Evolutionary conservation across 1,140 invertebrate species (phyloP).

Genomic region (Apis laboriosa): DNA sequence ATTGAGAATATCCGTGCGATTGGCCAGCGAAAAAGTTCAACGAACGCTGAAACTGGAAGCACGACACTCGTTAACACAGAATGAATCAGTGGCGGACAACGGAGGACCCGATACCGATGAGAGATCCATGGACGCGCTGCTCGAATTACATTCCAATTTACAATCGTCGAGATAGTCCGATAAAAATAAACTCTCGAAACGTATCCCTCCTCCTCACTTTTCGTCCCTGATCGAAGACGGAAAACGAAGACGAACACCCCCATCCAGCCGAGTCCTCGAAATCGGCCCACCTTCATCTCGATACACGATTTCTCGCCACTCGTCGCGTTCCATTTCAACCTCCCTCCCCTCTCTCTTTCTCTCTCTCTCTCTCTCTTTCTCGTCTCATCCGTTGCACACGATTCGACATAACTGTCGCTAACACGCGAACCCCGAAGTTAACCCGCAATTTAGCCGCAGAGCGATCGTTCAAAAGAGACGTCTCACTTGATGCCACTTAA

Average conservation of each 20-base stretch:
- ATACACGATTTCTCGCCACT: conserved; percentile 16
- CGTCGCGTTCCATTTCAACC: background rate
- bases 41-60: conserved; percentile 37
- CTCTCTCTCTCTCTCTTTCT: background rate
- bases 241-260: conserved; percentile 40
- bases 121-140: conserved; percentile 54
- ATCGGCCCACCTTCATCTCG: background rate
- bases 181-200: conserved; percentile 65
- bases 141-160: conserved; percentile 72
- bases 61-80: conserved; percentile 24
- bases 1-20: conserved; percentile 39
- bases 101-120: conserved; percentile 34
- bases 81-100: conserved; percentile 46
- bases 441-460: conserved; percentile 70
- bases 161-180: conserved; percentile 66
- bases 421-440: conserved; percentile 73
- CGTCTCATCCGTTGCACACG: conserved; percentile 47
- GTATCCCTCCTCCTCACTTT: conserved; percentile 22
- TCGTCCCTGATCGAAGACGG: conserved; percentile 36
- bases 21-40: conserved; percentile 35
- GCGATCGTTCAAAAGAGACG: conserved; percentile 66
- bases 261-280: conserved; percentile 29
- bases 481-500: conserved; percentile 70
- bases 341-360: background rate
- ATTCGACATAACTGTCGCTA: conserved; percentile 70